Evolutionary conservation across 2,888 invertebrate species (phyloP).

Genomic region (Sminthurinus aureus): DNA sequence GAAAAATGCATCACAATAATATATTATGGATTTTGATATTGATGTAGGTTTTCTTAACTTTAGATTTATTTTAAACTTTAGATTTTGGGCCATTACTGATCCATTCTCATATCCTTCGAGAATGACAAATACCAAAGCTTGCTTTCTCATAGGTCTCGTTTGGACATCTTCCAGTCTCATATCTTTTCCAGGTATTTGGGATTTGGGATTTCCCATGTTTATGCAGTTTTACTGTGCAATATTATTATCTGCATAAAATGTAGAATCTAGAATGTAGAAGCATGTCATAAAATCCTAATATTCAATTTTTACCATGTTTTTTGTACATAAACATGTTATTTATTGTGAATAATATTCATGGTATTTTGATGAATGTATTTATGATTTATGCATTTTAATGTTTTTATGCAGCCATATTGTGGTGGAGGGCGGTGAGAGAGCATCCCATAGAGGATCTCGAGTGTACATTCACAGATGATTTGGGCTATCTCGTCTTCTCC

Average conservation of each 20-base stretch:
- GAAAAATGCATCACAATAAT: too few species aligned
- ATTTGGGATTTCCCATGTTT: too few species aligned
- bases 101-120: constrained; percentile 96
- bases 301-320: too few species aligned
- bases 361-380: too few species aligned
- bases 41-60: not conserved
- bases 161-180: constrained; percentile 97
- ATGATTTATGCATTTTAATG: too few species aligned
- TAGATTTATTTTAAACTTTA: not conserved
- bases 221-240: too few species aligned
- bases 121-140: constrained; percentile 89
- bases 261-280: too few species aligned
- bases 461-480: constrained; percentile 96
- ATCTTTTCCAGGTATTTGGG: constrained; percentile 81
- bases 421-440: constrained; percentile 87
- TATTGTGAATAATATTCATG: too few species aligned
- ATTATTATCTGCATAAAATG: too few species aligned
- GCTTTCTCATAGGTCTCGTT: constrained; percentile 87
- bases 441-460: constrained; percentile 68
- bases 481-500: constrained; percentile 95
- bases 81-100: constrained; percentile 94
- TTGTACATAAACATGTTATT: too few species aligned
- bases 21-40: not conserved
- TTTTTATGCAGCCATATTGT: constrained; percentile 83
- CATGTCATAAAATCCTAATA: too few species aligned